A percentile compares a stretch with the other conserved stretches of the same genome.
These are phyloP conservation scores for Zaprionus tsacasi DNA, from an alignment of 1,140 invertebrate genomes.

Conservation along the genomic window DNA sequence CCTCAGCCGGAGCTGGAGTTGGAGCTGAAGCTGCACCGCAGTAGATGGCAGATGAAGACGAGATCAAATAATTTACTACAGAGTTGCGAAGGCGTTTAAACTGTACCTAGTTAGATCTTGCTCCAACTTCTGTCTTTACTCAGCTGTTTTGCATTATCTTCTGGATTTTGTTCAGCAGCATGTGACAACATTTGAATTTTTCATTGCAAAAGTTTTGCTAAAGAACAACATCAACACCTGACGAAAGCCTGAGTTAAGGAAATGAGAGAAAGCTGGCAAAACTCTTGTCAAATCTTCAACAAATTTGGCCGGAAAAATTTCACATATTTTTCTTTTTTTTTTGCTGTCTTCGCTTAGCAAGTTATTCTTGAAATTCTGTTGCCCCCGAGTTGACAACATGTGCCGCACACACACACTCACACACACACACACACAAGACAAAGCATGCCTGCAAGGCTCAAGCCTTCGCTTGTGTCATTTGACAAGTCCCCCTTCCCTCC, in stretches of 20 bases:
- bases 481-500: slow-evolving; percentile 12
- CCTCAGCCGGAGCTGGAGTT: background rate
- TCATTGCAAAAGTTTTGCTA: slow-evolving; percentile 66
- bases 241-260: background rate
- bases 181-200: slow-evolving; percentile 57
- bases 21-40: slow-evolving; percentile 7
- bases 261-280: background rate
- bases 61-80: slow-evolving; percentile 29
- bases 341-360: slow-evolving; percentile 33
- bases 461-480: slow-evolving; percentile 49
- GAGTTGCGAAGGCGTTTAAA: too few relatives aligned
- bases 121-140: background rate
- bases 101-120: too few relatives aligned
- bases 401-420: background rate
- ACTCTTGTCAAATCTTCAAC: slow-evolving; percentile 26
- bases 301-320: slow-evolving; percentile 57
- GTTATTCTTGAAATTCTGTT: slow-evolving; percentile 53
- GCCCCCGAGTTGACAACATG: slow-evolving; percentile 23
- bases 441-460: slow-evolving; percentile 20
- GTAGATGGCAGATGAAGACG: slow-evolving; percentile 21
- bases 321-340: slow-evolving; percentile 34
- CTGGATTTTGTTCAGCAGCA: background rate
- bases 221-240: slow-evolving; percentile 24
- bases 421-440: background rate
- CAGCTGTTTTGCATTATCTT: background rate